These are phyloP conservation scores for Meleagris gallopavo DNA, from an alignment of 2,113 vertebrate genomes.

Conservation along the genomic window DNA sequence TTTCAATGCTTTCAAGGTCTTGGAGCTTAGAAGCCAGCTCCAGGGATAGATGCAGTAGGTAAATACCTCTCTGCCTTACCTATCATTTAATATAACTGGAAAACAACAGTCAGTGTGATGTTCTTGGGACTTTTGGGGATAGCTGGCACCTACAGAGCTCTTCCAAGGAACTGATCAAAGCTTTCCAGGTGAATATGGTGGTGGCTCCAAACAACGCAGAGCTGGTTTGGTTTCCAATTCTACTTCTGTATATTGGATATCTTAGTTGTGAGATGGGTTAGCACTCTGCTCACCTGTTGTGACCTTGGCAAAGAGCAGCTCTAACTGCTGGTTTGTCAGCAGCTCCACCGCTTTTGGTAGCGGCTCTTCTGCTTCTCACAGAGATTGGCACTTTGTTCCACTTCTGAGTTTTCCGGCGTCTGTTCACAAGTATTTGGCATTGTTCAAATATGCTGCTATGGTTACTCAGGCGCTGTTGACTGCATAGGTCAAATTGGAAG, in stretches of 20 bases:
- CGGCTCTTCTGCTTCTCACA: neutral
- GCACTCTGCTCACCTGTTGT: fast-evolving
- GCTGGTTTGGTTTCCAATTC: neutral
- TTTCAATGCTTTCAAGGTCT: conserved; percentile 46
- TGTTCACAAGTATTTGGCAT: conserved; percentile 32
- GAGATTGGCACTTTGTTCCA: neutral
- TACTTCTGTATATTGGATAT: neutral
- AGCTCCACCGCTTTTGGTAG: neutral
- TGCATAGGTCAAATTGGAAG: conserved; percentile 46
- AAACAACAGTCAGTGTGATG: neutral
- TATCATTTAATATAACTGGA: neutral
- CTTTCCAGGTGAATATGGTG: neutral
- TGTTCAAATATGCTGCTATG: conserved; percentile 67
- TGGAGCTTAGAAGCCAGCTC: neutral
- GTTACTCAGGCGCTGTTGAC: conserved; percentile 62
- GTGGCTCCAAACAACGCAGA: neutral
- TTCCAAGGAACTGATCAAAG: neutral
- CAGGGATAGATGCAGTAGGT: conserved; percentile 3
- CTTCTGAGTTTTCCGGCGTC: neutral
- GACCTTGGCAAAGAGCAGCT: neutral
- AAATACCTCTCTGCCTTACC: conserved; percentile 8
- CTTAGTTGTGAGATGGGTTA: neutral
- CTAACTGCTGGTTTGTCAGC: neutral
- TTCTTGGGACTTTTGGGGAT: neutral
- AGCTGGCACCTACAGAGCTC: neutral